Evolutionary conservation across 2,888 invertebrate genomes (phyloP).

Genomic region (Apamea anceps): DNA sequence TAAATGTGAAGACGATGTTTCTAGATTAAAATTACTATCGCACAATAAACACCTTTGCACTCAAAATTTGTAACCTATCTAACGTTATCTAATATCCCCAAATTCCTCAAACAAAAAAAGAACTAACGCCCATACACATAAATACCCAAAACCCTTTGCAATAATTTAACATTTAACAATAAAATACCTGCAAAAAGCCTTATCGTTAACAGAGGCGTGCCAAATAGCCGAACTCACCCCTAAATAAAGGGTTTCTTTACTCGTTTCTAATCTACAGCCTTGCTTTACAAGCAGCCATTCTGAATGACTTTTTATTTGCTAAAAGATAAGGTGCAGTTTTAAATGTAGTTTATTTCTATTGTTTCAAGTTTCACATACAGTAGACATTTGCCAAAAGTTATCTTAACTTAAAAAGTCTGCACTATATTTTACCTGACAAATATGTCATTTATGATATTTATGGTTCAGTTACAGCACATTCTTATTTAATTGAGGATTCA

Average conservation of each 20-base stretch:
- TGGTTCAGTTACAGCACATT: not conserved
- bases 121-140: not conserved
- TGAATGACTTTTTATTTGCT: not conserved
- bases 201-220: slow-evolving; percentile 35
- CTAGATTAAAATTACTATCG: not conserved
- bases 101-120: not conserved
- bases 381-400: slow-evolving; percentile 15
- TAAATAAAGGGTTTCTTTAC: slow-evolving; percentile 35
- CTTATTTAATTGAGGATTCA: not conserved
- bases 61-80: not conserved
- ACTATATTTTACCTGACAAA: slow-evolving; percentile 1
- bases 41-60: not conserved
- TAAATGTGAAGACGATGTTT: not conserved
- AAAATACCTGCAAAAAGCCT: slow-evolving; percentile 44
- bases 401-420: slow-evolving; percentile 3
- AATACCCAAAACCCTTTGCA: slow-evolving; percentile 18
- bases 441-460: not conserved
- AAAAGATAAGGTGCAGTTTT: slow-evolving; percentile 12
- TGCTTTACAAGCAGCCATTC: not conserved
- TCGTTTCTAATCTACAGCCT: slow-evolving; percentile 19
- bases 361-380: not conserved
- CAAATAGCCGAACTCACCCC: slow-evolving; percentile 17
- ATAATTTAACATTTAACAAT: slow-evolving; percentile 19
- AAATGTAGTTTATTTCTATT: not conserved
- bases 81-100: not conserved